Evolutionary conservation across 2,888 invertebrate species (phyloP).

Genomic region (Eupithecia vulgata): DNA sequence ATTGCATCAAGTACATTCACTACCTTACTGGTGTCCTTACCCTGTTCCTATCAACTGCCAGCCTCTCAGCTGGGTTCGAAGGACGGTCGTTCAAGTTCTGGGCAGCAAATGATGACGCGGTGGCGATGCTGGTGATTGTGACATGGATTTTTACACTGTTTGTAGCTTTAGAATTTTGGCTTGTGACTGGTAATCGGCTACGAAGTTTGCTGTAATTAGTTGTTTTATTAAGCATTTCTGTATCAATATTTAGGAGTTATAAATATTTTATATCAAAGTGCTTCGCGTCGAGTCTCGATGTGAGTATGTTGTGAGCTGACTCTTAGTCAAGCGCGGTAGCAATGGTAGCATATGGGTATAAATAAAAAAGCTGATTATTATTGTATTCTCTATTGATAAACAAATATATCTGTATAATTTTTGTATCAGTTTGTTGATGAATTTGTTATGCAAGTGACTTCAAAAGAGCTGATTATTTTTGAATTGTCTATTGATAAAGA

Average conservation of each 20-base stretch:
- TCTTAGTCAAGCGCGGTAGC: background rate
- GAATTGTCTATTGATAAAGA: no score
- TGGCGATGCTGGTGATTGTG: constrained; percentile 35
- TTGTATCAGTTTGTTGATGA: no score
- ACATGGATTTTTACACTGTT: constrained; percentile 51
- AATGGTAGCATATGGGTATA: no score
- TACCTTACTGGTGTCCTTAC: constrained; percentile 51
- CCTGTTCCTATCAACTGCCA: constrained; percentile 51
- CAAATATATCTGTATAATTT: no score
- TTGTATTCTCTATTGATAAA: no score
- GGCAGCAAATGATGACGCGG: constrained; percentile 46
- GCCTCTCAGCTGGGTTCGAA: constrained; percentile 53
- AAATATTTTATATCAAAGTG: no score
- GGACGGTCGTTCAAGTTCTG: constrained; percentile 51
- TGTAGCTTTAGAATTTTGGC: constrained; percentile 54
- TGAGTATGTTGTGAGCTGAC: no score
- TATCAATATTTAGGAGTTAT: no score
- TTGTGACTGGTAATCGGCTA: constrained; percentile 44
- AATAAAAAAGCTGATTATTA: no score
- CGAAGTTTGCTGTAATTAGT: constrained; percentile 26
- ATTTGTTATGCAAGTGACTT: no score
- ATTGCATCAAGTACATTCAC: constrained; percentile 51
- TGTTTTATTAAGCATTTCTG: background rate
- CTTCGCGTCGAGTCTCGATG: no score
- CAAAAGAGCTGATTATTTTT: no score